phyloP scores from a whole-genome alignment of 2,888 invertebrate genomes.

The Orchesellides sinensis region DNA sequence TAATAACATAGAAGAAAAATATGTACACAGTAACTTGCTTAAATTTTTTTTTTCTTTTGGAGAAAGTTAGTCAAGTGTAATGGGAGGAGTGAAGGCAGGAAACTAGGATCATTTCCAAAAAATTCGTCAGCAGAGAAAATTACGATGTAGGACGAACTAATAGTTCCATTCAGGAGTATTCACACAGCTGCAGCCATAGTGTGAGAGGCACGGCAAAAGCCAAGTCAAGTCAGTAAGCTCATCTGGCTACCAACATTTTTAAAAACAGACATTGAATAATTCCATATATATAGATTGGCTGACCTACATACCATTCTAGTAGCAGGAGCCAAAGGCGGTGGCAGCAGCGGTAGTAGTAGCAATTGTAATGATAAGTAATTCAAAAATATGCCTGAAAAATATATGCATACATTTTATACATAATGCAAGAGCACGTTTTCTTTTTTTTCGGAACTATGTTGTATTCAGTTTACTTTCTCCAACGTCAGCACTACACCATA shows the following conservation, averaged over 20 bases:
- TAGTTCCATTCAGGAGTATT: background rate
- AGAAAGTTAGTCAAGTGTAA: slow-evolving; percentile 14
- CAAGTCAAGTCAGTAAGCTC: background rate
- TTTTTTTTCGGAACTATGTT: no score
- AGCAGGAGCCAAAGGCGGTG: no score
- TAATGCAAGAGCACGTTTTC: no score
- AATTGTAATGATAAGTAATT: no score
- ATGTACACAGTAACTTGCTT: background rate
- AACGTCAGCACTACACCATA: no score
- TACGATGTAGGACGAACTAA: slow-evolving; percentile 9
- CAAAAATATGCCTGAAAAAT: no score
- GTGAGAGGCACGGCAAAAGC: no score
- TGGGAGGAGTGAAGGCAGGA: slow-evolving; percentile 50
- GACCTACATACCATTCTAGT: background rate
- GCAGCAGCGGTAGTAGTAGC: no score
- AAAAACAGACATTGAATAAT: background rate
- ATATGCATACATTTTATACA: no score
- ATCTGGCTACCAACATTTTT: background rate
- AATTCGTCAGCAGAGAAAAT: slow-evolving; percentile 34
- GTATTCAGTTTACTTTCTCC: no score
- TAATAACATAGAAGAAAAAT: slow-evolving; percentile 18
- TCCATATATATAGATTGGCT: no score
- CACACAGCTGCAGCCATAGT: no score
- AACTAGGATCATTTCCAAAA: slow-evolving; percentile 58
- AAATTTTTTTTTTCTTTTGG: background rate